A percentile compares a stretch with the other conserved stretches of the same genome.
These are phyloP conservation scores for Labeo calbasu DNA, from an alignment of 2,797 vertebrate species.

Conservation along the genomic window DNA sequence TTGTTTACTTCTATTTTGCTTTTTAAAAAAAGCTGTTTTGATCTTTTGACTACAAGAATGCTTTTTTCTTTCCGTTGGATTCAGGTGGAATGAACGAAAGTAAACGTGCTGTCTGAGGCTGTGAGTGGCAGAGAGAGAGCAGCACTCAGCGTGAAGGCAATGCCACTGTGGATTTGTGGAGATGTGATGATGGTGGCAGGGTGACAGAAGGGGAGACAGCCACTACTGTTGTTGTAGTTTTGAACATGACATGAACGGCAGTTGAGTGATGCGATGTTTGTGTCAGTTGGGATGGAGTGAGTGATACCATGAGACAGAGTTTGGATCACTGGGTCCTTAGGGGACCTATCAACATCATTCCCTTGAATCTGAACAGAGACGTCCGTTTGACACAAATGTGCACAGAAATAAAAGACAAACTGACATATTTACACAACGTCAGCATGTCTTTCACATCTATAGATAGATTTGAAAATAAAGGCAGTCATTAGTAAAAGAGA, in stretches of 20 bases:
- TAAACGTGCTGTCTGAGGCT: slow-evolving; percentile 6
- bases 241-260: slow-evolving; percentile 49
- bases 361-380: slow-evolving; percentile 45
- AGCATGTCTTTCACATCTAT: background rate
- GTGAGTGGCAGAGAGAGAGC: slow-evolving; percentile 32
- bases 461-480: background rate
- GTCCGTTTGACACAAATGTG: slow-evolving; percentile 11
- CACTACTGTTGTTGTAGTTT: slow-evolving; percentile 24
- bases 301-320: slow-evolving; percentile 62
- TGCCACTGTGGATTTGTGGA: slow-evolving; percentile 45
- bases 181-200: slow-evolving; percentile 30
- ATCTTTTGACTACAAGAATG: background rate
- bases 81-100: background rate
- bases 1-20: background rate
- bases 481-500: background rate
- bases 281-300: slow-evolving; percentile 56
- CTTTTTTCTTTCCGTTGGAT: background rate
- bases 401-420: slow-evolving; percentile 6
- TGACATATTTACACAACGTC: slow-evolving; percentile 10
- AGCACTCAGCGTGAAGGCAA: slow-evolving; percentile 38
- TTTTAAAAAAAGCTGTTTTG: background rate
- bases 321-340: slow-evolving; percentile 61
- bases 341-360: slow-evolving; percentile 47
- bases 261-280: slow-evolving; percentile 52
- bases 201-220: slow-evolving; percentile 43